These are phyloP conservation scores for Notarius quadriscutis DNA, from an alignment of 2,113 vertebrate genomes.

Conservation along the genomic window DNA sequence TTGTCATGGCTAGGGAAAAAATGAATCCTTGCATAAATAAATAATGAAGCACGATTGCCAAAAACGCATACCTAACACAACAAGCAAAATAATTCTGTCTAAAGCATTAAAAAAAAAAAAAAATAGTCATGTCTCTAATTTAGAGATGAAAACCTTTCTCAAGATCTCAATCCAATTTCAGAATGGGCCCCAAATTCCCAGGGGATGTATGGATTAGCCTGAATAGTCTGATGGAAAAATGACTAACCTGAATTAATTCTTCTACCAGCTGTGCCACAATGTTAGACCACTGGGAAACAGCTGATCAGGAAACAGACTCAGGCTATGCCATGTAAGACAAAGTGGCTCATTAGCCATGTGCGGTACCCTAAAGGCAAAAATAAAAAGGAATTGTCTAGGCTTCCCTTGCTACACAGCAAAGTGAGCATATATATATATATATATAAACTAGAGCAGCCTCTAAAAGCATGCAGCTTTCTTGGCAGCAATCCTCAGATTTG, in stretches of 20 bases:
- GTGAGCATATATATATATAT: not conserved
- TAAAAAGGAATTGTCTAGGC: constrained; percentile 41
- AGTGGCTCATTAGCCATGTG: constrained; percentile 49
- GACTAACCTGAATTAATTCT: constrained; percentile 41
- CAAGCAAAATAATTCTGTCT: not conserved
- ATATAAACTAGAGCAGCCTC: not conserved
- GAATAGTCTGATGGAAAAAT: constrained; percentile 29
- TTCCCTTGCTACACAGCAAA: constrained; percentile 35
- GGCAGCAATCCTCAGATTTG: not conserved
- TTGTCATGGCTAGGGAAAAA: not conserved
- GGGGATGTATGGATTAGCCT: constrained; percentile 6
- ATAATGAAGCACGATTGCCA: not conserved
- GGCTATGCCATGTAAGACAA: constrained; percentile 40
- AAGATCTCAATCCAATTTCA: constrained; percentile 8
- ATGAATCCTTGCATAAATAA: not conserved
- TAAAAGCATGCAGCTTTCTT: not conserved
- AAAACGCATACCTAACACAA: not conserved
- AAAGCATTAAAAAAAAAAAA: not conserved
- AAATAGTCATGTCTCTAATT: not conserved
- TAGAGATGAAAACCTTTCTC: not conserved
- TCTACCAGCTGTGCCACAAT: constrained; percentile 49
- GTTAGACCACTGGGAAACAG: constrained; percentile 47
- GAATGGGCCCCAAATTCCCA: not conserved
- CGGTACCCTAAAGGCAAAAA: constrained; percentile 32
- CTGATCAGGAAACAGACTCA: constrained; percentile 48